Conservation (phyloP, 2,113 vertebrate genomes). For the Chaenogobius annularis region DNA sequence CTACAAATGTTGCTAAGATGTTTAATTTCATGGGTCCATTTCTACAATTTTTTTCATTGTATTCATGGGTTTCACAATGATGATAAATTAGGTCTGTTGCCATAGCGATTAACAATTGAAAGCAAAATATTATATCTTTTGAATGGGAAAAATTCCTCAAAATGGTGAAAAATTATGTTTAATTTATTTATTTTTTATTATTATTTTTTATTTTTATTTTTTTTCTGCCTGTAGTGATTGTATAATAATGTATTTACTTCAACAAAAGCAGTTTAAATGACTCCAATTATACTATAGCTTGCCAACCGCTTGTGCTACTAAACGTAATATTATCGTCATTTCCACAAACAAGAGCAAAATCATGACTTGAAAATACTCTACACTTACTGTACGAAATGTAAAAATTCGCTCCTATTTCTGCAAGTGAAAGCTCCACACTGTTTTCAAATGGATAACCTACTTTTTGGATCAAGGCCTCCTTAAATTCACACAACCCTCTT, state of each 20-base stretch:
- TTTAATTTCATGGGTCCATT: too few relatives aligned
- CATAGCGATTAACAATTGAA: too few relatives aligned
- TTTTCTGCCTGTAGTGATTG: too few relatives aligned
- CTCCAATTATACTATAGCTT: background rate
- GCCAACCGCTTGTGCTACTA: too few relatives aligned
- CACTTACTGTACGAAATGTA: background rate
- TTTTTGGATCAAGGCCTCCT: slow-evolving; percentile 11
- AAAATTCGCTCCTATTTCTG: background rate
- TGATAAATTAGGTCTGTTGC: too few relatives aligned
- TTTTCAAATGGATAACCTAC: slow-evolving; percentile 9
- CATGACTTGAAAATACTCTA: background rate
- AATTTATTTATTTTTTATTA: too few relatives aligned
- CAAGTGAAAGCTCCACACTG: slow-evolving; percentile 22
- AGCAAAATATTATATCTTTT: too few relatives aligned
- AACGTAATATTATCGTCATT: background rate
- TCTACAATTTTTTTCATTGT: slow-evolving; percentile 9
- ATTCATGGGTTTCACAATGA: too few relatives aligned
- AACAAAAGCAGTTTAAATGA: background rate
- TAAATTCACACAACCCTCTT: slow-evolving; percentile 18
- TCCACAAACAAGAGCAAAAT: background rate
- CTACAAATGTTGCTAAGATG: background rate
- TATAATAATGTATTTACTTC: background rate
- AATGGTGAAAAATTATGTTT: too few relatives aligned
- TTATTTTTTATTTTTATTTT: too few relatives aligned
- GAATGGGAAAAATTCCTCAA: too few relatives aligned